These are phyloP conservation scores for Petrosia ficiformis DNA, from an alignment of 37 sponge, comb jelly and placozoan species.

Conservation along the genomic window DNA sequence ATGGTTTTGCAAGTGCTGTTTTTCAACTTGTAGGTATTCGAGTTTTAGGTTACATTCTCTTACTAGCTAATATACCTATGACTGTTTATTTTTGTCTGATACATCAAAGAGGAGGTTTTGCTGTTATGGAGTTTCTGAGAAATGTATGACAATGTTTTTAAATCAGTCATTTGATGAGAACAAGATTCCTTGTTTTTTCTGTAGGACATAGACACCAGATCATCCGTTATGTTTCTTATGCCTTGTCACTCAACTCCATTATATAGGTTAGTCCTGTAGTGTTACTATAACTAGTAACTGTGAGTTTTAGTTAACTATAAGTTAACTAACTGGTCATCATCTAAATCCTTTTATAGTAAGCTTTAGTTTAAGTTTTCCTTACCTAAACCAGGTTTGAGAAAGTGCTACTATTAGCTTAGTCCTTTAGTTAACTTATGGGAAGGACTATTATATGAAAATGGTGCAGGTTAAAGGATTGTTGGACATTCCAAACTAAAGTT, in stretches of 20 bases:
- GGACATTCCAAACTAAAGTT: too few species aligned
- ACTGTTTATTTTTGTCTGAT: conserved; percentile 64
- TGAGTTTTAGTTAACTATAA: too few species aligned
- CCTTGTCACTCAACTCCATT: conserved; percentile 87
- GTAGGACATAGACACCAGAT: conserved; percentile 27
- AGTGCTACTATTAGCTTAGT: too few species aligned
- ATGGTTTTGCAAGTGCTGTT: too few species aligned
- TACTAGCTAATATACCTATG: conserved; percentile 52
- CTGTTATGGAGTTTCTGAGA: conserved; percentile 60
- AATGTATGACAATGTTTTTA: conserved; percentile 18
- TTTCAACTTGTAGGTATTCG: background rate
- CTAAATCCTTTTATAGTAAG: too few species aligned
- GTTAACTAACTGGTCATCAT: too few species aligned
- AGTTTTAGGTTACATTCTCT: conserved; percentile 3
- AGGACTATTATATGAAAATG: too few species aligned
- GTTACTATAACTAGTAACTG: too few species aligned
- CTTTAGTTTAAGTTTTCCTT: too few species aligned
- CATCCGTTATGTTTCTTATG: conserved; percentile 77
- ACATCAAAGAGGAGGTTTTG: conserved; percentile 76
- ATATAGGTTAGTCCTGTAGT: conserved; percentile 77
- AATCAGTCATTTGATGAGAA: background rate
- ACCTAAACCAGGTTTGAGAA: too few species aligned
- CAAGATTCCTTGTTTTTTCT: background rate
- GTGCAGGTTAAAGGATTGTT: too few species aligned
- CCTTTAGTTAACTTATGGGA: too few species aligned